A percentile compares a stretch with the other conserved stretches of the same genome.
Conservation (phyloP, 2,113 vertebrate genomes). For the Glaucidium brasilianum region DNA sequence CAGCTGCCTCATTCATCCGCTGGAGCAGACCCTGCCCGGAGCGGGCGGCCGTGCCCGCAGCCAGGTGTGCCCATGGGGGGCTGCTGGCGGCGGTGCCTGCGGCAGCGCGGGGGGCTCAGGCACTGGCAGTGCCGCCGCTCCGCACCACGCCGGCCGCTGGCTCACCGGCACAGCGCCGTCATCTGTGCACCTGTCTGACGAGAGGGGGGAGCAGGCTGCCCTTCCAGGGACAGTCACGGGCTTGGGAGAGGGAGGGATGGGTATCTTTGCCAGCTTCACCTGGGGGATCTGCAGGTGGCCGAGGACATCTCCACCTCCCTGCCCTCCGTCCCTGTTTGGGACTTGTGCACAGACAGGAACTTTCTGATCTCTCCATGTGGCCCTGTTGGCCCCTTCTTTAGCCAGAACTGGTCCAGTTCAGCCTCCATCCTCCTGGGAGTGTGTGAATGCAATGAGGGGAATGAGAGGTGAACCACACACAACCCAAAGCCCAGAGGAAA, state of each 20-base stretch:
- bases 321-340: neutral
- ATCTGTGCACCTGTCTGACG: neutral
- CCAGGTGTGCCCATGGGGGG: neutral
- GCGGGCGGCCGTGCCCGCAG: neutral
- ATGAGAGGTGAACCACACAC: neutral
- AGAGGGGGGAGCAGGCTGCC: neutral
- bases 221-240: neutral
- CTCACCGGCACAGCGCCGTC: rapidly evolving
- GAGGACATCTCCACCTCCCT: neutral
- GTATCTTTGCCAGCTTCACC: neutral
- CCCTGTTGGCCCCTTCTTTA: neutral
- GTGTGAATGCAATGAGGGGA: neutral
- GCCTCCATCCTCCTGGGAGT: neutral
- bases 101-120: neutral
- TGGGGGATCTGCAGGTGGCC: neutral
- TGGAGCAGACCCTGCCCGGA: neutral
- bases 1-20: conserved; percentile 66
- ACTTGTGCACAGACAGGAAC: neutral
- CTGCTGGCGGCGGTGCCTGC: neutral
- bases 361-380: neutral
- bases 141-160: rapidly evolving
- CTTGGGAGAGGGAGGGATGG: neutral
- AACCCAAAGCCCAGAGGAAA: neutral
- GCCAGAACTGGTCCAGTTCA: neutral
- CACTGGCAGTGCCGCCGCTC: neutral